Conservation (phyloP, 2,113 vertebrate species). For the Parotia lawesii region DNA sequence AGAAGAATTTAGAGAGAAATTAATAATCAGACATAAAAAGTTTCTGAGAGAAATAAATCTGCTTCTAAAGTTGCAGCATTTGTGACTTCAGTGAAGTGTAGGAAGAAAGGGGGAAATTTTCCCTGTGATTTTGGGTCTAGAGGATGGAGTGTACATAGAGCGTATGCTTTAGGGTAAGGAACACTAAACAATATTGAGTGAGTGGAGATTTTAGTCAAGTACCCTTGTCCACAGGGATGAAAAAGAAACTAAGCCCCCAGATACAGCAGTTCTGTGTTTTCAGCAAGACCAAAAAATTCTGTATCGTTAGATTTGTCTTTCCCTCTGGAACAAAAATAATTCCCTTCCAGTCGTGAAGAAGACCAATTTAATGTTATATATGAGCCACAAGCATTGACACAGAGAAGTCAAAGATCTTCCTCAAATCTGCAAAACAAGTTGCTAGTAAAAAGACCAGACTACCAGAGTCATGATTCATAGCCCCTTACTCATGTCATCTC, state of each 20-base stretch:
- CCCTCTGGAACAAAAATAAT: neutral
- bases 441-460: neutral
- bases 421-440: neutral
- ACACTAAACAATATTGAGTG: neutral
- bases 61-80: fast-evolving
- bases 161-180: neutral
- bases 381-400: neutral
- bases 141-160: fast-evolving
- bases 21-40: neutral
- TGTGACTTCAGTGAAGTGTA: neutral
- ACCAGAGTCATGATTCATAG: neutral
- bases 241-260: neutral
- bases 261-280: neutral
- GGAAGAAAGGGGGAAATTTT: neutral
- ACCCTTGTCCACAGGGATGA: neutral
- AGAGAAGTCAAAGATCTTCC: neutral
- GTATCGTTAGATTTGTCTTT: neutral
- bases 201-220: neutral
- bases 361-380: neutral
- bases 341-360: neutral
- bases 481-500: neutral
- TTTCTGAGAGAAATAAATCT: neutral
- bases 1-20: neutral
- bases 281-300: neutral
- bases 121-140: neutral